Evolutionary conservation across 2,113 vertebrate species (phyloP), one percentile per base, ranked within the genome.

Genomic region (Enhydra lutris): DNA sequence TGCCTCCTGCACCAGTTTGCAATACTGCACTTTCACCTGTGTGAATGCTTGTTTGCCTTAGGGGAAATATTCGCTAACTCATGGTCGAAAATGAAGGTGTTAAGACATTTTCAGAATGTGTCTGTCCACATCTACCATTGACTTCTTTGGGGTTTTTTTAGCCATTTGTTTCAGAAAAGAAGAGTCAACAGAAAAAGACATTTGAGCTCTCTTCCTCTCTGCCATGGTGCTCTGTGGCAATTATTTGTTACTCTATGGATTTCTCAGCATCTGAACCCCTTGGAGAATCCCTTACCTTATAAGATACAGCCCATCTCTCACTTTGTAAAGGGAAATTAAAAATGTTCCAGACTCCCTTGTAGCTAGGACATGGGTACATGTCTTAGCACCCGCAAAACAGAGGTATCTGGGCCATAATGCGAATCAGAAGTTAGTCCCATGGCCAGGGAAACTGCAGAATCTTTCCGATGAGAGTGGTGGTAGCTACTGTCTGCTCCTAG

Each of bases 91-190:
- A 76, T 71, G 42, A 73, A 84, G 78, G 2, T 26, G 52, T 63
- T 91, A 24, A 39, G 23, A n/a, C 3, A 2, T 85, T 89, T 79
- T 89, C 39, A 78, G 73, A 81, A 79, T 45, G 10, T 31, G 14
- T 61, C 63, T 69, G 17, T 84, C 36, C 26, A 10, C 26, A 11
- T 12, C 67, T 67, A 18, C 69, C 47, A 21, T 4, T 74, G 34
- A 74, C 61, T 89, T 69, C 4, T 65, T 67, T 31, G 10, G 10
- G 21, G 1, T 52, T 13, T 36, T 36, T 55, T 34, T 23, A 18
- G 42, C 86, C 61, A n/a, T 14, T 86, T 89, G 36, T 36, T 76
- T 92, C 61, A 36, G 39, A 86, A 95, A 69, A 36, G 39, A 86
- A 91, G 63, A 57, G 47, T 61, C 61, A 11, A 8, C 6, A 80